Evolutionary conservation across 1,140 invertebrate genomes (phyloP).

Genomic region (Oncopeltus fasciatus): DNA sequence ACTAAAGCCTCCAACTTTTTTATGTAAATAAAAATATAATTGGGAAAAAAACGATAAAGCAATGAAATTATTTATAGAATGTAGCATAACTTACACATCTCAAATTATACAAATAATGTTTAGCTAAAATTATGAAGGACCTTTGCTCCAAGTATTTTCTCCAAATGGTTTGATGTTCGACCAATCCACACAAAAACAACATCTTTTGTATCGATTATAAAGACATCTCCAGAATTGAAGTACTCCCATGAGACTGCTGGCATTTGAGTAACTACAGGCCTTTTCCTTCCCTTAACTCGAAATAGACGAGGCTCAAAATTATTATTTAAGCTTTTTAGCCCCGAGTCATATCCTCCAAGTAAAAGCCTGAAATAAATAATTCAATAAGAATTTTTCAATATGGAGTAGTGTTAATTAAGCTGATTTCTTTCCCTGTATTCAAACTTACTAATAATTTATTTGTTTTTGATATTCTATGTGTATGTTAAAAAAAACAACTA

Average conservation of each 20-base stretch:
- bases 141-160: constrained; percentile 50
- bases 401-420: not conserved
- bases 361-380: constrained; percentile 32
- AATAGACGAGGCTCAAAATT: constrained; percentile 43
- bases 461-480: too few relatives aligned
- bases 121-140: constrained; percentile 29
- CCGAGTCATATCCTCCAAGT: constrained; percentile 41
- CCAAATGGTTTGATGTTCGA: constrained; percentile 47
- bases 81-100: too few relatives aligned
- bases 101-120: too few relatives aligned
- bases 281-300: constrained; percentile 51
- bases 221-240: constrained; percentile 76
- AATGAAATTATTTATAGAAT: too few relatives aligned
- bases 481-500: too few relatives aligned
- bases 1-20: too few relatives aligned
- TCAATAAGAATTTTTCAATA: not conserved
- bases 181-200: constrained; percentile 71
- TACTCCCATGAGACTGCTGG: constrained; percentile 56
- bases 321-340: constrained; percentile 38
- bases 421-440: too few relatives aligned
- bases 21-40: too few relatives aligned
- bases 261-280: constrained; percentile 50
- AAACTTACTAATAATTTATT: too few relatives aligned
- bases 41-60: too few relatives aligned
- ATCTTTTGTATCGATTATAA: constrained; percentile 57